Evolutionary conservation across 2,113 vertebrate genomes (phyloP).

Genomic region (Phalacrocorax aristotelis): DNA sequence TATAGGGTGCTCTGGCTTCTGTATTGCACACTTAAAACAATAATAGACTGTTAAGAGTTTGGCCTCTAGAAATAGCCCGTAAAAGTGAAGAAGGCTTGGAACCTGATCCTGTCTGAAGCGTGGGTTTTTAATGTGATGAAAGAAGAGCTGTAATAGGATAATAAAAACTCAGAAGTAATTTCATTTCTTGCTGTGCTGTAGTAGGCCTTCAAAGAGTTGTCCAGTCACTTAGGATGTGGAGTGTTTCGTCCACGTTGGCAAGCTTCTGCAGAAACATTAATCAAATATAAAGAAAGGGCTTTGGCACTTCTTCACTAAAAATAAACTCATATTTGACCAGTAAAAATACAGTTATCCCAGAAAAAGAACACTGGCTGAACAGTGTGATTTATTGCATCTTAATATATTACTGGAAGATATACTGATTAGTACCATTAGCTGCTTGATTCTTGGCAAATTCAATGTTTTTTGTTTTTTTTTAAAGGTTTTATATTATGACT

Average conservation of each 20-base stretch:
- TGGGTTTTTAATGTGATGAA: conserved; percentile 30
- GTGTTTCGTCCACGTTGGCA: not conserved
- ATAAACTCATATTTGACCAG: not conserved
- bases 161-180: conserved; percentile 48
- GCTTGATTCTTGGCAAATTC: not conserved
- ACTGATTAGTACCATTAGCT: not conserved
- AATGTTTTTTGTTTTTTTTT: not conserved
- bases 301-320: not conserved
- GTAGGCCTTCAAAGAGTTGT: not conserved
- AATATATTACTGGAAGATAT: not conserved
- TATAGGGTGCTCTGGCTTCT: conserved; percentile 8
- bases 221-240: not conserved
- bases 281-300: not conserved
- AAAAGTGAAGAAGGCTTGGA: not conserved
- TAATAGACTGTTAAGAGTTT: not conserved
- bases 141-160: conserved; percentile 22
- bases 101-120: conserved; percentile 15
- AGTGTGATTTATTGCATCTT: not conserved
- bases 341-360: not conserved
- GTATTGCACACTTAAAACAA: not conserved
- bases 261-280: not conserved
- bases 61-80: conserved; percentile 24
- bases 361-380: not conserved
- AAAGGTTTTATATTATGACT: not conserved
- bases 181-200: not conserved